A percentile compares a stretch with the other conserved stretches of the same genome.
These are phyloP conservation scores for Luehdorfia chinensis DNA, from an alignment of 1,140 invertebrate species.

Conservation along the genomic window DNA sequence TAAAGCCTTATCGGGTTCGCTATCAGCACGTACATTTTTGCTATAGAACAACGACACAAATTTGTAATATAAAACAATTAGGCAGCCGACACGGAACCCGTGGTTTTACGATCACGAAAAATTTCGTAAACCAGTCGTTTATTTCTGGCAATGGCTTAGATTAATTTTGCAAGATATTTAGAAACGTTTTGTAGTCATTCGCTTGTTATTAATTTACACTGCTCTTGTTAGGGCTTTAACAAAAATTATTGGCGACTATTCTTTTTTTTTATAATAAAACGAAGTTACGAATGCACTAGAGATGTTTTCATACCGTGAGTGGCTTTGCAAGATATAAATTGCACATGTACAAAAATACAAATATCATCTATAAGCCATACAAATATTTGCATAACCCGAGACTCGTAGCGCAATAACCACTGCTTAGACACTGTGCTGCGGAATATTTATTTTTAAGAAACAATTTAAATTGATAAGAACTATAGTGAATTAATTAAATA, in stretches of 20 bases:
- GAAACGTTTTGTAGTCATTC: too few species aligned
- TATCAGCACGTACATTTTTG: neutral
- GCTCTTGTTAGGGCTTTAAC: neutral
- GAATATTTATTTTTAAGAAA: too few species aligned
- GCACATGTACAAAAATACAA: slow-evolving; percentile 7
- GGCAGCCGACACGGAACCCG: slow-evolving; percentile 53
- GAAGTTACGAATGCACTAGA: too few species aligned
- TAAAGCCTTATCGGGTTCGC: neutral
- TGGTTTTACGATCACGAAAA: slow-evolving; percentile 60
- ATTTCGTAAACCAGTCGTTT: slow-evolving; percentile 57
- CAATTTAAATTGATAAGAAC: too few species aligned
- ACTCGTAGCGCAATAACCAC: too few species aligned
- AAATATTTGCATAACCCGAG: too few species aligned
- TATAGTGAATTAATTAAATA: too few species aligned
- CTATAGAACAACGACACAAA: slow-evolving; percentile 10
- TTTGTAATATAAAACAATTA: slow-evolving; percentile 45
- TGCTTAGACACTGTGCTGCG: too few species aligned
- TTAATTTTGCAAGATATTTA: slow-evolving; percentile 50
- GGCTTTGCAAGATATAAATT: too few species aligned
- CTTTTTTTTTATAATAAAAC: slow-evolving; percentile 27
- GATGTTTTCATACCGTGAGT: too few species aligned
- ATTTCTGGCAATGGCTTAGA: slow-evolving; percentile 41
- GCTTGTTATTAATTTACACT: too few species aligned
- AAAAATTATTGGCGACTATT: neutral
- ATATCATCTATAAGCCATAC: neutral